phyloP scores from a whole-genome alignment of 2,888 invertebrate genomes.

The Pterobdella sp. region DNA sequence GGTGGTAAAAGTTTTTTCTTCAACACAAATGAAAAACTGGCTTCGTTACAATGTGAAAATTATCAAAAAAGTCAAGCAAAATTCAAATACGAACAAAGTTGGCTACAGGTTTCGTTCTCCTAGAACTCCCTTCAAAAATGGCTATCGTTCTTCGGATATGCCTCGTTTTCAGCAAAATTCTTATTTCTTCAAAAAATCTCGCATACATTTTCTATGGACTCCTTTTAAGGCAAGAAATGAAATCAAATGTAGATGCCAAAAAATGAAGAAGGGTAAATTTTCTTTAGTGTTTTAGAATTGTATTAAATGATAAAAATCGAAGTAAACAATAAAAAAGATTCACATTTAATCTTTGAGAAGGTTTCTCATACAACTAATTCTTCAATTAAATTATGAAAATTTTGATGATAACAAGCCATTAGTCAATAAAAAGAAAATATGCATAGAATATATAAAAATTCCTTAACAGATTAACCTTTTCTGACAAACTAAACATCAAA shows the following conservation, averaged over 20 bases:
- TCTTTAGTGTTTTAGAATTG: too few relatives aligned
- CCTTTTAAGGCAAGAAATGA: not conserved
- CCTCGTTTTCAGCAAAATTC: not conserved
- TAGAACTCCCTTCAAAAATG: not conserved
- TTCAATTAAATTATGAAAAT: too few relatives aligned
- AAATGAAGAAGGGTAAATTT: too few relatives aligned
- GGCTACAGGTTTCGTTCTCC: not conserved
- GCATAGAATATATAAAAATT: not conserved
- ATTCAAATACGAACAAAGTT: not conserved
- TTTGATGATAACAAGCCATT: not conserved
- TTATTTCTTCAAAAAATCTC: not conserved
- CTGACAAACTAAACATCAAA: slow-evolving; percentile 4
- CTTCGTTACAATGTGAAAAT: slow-evolving; percentile 8
- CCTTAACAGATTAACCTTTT: not conserved
- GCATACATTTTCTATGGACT: not conserved
- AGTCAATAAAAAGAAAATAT: not conserved
- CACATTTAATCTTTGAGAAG: too few relatives aligned
- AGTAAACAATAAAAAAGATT: too few relatives aligned
- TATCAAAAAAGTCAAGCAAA: not conserved
- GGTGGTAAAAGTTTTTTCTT: slow-evolving; percentile 3
- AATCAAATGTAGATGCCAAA: too few relatives aligned
- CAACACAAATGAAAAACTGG: not conserved
- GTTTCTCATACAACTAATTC: too few relatives aligned
- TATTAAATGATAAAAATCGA: too few relatives aligned
- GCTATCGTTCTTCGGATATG: not conserved